Conservation (phyloP, 2,888 invertebrate genomes). For the Erynnis tages region DNA sequence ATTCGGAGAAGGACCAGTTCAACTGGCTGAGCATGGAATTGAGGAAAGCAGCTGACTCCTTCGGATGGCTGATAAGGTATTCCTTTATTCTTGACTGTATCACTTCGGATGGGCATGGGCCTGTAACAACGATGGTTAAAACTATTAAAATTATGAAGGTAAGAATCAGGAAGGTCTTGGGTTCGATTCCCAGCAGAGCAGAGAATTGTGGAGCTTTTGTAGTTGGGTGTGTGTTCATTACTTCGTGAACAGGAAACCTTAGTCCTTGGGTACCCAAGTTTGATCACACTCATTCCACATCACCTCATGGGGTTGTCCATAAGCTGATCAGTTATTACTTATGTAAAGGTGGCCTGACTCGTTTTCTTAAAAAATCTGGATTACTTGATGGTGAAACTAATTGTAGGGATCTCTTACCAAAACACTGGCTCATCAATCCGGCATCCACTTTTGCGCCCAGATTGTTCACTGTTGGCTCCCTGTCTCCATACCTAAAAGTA, state of each 20-base stretch:
- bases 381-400: no score
- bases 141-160: background rate
- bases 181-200: no score
- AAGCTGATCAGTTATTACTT: no score
- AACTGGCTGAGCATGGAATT: conserved; percentile 91
- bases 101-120: conserved; percentile 85
- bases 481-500: conserved; percentile 56
- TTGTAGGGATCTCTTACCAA: conserved; percentile 51
- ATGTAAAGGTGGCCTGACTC: no score
- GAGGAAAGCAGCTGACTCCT: conserved; percentile 85
- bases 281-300: no score
- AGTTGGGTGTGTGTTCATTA: no score
- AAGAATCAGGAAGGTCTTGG: no score
- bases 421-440: conserved; percentile 76
- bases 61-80: conserved; percentile 82
- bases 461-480: conserved; percentile 74
- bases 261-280: no score
- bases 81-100: conserved; percentile 85
- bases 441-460: conserved; percentile 75
- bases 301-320: no score
- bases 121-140: conserved; percentile 51
- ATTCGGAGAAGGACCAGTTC: conserved; percentile 95
- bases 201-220: no score
- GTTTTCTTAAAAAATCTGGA: no score
- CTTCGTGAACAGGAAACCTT: no score